Evolutionary conservation across 2,888 invertebrate species (phyloP), one percentile per base, ranked within the genome.

Genomic region (Eupithecia abbreviata): DNA sequence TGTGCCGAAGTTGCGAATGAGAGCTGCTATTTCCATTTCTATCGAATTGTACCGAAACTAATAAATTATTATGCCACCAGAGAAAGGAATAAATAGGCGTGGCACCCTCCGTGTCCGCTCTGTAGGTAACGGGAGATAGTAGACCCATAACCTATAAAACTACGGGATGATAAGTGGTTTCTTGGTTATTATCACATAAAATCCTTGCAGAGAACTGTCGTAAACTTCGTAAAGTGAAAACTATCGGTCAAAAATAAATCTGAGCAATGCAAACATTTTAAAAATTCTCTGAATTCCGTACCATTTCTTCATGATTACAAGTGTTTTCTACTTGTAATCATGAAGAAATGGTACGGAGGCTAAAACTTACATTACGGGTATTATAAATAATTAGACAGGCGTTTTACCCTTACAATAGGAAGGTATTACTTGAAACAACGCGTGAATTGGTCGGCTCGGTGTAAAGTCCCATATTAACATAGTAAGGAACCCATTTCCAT

Each of bases 401-500:
- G 85, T 85, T 85, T 82, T 80, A 83, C 81, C 84, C 83, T 82
- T 84, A 86, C 89, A 89, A 79, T 90, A 90, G 67, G 9, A 43
- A 68, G 67, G 45, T 68, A 45, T 89, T 88, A 88, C 88, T 85
- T 86, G 84, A 87, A 90, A 90, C 89, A 89, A 88, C 87, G 88
- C 89, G 90, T 88, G 90, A 91, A 91, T 90, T 88, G 89, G 89
- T 87, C 86, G 85, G 87, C 87, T 87, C 86, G 84, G 86, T 90
- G 88, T 89, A 87, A 89, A 91, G 88, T 89, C 87, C 89, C 91
- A 91, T 92, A 93, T 94, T 93, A 93, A 92, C 93, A 93, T 92
- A 91, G 91, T 92, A 90, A 92, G 92, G 90, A 90, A 91, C 92
- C 92, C 92, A 90, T 93, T 93, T 91, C 91, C 92, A 94, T 93